Evolutionary conservation across 2,113 vertebrate genomes (phyloP), one percentile per base, ranked within the genome.

Genomic region (Pelmatolapia mariae): DNA sequence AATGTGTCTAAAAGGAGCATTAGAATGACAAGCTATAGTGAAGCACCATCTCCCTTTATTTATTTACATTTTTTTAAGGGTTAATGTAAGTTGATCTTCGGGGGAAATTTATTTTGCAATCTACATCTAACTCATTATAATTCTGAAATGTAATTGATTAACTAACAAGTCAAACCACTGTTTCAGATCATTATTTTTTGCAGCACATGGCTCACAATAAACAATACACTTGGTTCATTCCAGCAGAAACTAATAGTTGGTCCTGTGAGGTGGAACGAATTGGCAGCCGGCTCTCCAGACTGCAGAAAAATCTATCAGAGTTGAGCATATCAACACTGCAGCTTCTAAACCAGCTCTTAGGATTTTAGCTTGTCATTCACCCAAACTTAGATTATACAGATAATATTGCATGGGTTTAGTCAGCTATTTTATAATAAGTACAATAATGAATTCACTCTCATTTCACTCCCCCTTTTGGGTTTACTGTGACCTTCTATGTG

Each of bases 201-300:
- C 43, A 63, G 83, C 56, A 68, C 33, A 71, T 9, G 33, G 13
- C 79, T 81, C 24, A 91, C 89, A 92, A 89, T 89, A 87, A 91
- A 91, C 90, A 93, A 82, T 87, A 52, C 82, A 59, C 71, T 87
- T 22, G 78, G 26, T 87, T 89, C 86, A 85, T 91, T 88, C 82
- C 91, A 93, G 80, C 79, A 82, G 81, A 91, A 90, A 83, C 85
- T 91, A 91, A 90, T 93, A 90, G 80, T 71, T 78, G 87, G 66
- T 84, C 16, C 90, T 86, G 47, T 92, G 91, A 89, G 73, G 87
- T 87, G 89, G 82, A 90, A 93, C 86, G 50, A 89, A 79, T 80
- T 89, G 88, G 82, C 87, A 88, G 86, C 81, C 47, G 5, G 11
- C 24, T 84, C 82, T 87, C 47, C 84, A 81, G 84, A 89, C 66